These are phyloP conservation scores for Nezara viridula DNA, from an alignment of 2,888 invertebrate species.

Conservation along the genomic window DNA sequence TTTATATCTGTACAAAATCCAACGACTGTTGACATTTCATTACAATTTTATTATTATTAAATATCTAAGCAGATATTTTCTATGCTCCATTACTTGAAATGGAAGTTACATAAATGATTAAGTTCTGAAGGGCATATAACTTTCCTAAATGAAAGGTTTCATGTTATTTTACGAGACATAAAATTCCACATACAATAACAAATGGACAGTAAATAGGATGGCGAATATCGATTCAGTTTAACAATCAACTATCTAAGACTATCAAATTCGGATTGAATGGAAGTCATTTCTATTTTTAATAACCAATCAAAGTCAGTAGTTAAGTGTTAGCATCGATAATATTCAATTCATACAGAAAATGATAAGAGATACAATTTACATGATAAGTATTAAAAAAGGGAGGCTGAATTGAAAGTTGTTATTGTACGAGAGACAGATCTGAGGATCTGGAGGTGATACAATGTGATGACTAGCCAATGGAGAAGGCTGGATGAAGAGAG, in stretches of 20 bases:
- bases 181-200: neutral
- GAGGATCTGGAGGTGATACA: neutral
- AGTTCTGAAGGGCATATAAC: neutral
- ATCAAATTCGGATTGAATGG: neutral
- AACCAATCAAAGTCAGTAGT: neutral
- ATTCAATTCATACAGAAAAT: neutral
- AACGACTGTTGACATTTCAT: no score
- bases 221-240: neutral
- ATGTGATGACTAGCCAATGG: neutral
- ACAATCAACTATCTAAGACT: neutral
- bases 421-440: neutral
- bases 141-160: neutral
- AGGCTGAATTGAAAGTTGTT: neutral
- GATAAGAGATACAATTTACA: constrained; percentile 26
- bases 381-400: neutral
- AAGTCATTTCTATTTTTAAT: neutral
- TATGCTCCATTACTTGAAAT: neutral
- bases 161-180: neutral
- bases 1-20: no score
- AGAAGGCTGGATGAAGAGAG: neutral
- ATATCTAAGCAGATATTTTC: no score
- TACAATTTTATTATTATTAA: no score
- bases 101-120: neutral
- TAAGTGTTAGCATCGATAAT: neutral
- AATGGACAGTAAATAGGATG: neutral